Base-by-base conservation (phyloP, 1,140 invertebrate species). In the Bombus affinis region DNA sequence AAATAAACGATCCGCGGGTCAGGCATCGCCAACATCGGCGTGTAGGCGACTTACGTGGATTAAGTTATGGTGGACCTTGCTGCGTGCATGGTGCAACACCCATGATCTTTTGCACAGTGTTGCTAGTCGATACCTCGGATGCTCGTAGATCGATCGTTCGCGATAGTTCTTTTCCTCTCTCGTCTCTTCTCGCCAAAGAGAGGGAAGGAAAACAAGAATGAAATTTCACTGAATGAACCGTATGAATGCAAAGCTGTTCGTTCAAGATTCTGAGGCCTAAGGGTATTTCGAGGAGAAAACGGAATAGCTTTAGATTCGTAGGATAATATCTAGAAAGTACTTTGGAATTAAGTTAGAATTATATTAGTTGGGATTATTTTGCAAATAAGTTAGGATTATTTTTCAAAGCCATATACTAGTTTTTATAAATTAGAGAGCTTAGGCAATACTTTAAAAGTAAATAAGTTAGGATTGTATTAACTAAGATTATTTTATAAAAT, bases 41-140 rank as follows among this genome's bases (percentile, higher is more conserved):
- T 87, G 87, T 88, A 87, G 87, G 87, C 87, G 87, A 88, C 75
- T 73, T 72, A 77, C 85, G 85, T 65, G 75, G 87, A 88, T 87
- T 88, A 88, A 88, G 74, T 88, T 88, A 88, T 87, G 87, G 80
- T 78, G 87, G 87, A 81, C 70, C 85, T 79, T 82, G 81, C 84
- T 75, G 82, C 72, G 84, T 81, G 83, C 77, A 73, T 80, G 83
- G 83, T 80, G 83, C 83, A 85, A 85, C 83, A 81, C 68, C 77
- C 83, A 70, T 85, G 83, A 85, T 85, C 83, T 85, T 85, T 85
- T 72, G 76, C 83, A 73, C 70, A 35, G 53, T 73, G 77, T 79
- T 42, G 82, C 83, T 65, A 73, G 77, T 79, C 77, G 57, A 81
- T 81, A 81, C 65, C 75, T 84, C 47, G 82, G 75, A 84, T 84